Conservation (phyloP, 2,888 invertebrate species). For the Synergus gifuensis region DNA sequence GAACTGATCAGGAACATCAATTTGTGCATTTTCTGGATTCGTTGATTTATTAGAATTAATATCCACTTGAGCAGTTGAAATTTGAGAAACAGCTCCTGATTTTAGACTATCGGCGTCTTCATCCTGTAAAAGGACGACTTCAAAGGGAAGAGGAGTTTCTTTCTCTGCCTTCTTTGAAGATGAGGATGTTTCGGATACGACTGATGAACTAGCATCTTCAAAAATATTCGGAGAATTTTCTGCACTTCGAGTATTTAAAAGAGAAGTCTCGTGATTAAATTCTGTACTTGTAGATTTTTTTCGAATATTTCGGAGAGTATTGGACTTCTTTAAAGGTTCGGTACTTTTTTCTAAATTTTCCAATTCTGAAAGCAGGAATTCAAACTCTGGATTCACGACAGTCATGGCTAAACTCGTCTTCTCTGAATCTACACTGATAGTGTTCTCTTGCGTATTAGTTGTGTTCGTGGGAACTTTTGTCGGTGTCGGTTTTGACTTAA, state of each 20-base stretch:
- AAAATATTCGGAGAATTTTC: background rate
- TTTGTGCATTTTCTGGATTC: background rate
- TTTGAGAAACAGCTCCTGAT: background rate
- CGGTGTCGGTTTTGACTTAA: background rate
- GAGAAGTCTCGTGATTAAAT: background rate
- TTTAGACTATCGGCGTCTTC: conserved; percentile 30
- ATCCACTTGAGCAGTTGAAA: background rate
- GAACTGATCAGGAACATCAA: no score
- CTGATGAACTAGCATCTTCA: background rate
- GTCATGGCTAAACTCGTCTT: conserved; percentile 13
- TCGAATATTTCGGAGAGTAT: background rate
- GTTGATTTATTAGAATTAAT: conserved; percentile 11
- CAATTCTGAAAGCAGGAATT: background rate
- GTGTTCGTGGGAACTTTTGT: background rate
- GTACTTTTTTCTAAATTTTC: background rate
- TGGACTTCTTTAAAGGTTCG: background rate
- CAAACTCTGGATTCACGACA: conserved; percentile 19
- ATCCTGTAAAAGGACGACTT: conserved; percentile 51
- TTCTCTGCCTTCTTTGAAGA: background rate
- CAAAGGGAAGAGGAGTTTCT: conserved; percentile 25
- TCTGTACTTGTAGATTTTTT: background rate
- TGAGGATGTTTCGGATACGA: background rate
- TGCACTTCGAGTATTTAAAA: background rate
- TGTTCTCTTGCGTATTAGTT: background rate
- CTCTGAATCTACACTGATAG: background rate